Conservation (phyloP, 2,888 invertebrate species). For the Hydrotaea cyrtoneurina region DNA sequence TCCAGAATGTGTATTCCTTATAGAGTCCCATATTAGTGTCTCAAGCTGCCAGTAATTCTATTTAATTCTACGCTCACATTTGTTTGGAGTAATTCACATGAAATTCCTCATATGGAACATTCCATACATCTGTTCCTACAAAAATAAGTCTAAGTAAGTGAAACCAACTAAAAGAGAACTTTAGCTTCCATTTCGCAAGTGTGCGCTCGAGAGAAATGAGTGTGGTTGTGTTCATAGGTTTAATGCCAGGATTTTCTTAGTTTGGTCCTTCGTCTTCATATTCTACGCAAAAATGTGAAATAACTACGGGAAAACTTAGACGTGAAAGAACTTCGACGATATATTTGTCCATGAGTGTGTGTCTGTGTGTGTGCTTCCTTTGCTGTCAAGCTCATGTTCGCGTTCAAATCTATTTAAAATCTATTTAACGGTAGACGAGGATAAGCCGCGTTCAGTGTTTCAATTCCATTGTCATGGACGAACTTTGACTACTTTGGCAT, state of each 20-base stretch:
- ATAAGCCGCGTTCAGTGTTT: slow-evolving; percentile 62
- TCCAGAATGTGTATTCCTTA: too few species aligned
- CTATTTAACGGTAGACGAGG: slow-evolving; percentile 63
- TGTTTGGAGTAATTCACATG: too few species aligned
- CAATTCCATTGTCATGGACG: slow-evolving; percentile 64
- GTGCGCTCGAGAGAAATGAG: too few species aligned
- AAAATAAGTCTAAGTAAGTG: too few species aligned
- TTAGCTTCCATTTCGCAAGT: not conserved
- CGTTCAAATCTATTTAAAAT: slow-evolving; percentile 67
- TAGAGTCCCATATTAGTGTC: too few species aligned
- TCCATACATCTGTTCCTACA: not conserved
- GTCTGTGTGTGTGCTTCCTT: slow-evolving; percentile 14
- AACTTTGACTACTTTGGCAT: slow-evolving; percentile 59
- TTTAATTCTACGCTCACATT: too few species aligned
- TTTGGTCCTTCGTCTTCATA: slow-evolving; percentile 10
- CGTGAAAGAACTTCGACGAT: not conserved
- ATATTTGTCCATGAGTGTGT: not conserved
- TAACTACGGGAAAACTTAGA: slow-evolving; percentile 6
- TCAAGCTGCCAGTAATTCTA: too few species aligned
- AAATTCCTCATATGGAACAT: not conserved
- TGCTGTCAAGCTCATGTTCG: slow-evolving; percentile 63
- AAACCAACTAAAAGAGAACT: not conserved
- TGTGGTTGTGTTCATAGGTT: slow-evolving; percentile 31
- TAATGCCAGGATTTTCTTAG: slow-evolving; percentile 40
- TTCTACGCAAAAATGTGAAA: not conserved